phyloP scores from a whole-genome alignment of 2,797 vertebrate species.

The Sebastolobus alascanus region DNA sequence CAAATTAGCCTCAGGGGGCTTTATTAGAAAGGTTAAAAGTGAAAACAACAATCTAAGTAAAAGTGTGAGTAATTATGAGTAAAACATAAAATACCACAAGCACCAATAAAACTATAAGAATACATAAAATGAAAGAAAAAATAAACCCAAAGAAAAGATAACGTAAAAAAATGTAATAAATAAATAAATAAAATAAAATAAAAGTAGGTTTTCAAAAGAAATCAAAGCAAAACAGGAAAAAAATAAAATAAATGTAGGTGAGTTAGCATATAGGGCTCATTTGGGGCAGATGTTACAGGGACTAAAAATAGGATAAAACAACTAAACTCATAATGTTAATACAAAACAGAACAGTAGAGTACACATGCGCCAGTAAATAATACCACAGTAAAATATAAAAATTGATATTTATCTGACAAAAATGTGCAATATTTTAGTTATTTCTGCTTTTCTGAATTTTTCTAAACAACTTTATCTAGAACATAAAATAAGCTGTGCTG shows the following conservation, averaged over 20 bases:
- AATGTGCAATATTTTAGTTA: not conserved
- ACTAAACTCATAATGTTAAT: no score
- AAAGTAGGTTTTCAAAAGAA: not conserved
- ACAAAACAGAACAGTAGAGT: not conserved
- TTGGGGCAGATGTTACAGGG: not conserved
- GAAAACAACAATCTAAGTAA: not conserved
- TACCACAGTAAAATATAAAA: not conserved
- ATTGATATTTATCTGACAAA: not conserved
- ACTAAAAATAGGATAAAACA: not conserved
- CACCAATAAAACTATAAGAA: not conserved
- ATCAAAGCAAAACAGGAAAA: no score
- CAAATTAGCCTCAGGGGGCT: no score
- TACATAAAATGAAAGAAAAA: not conserved
- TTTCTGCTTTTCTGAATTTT: no score
- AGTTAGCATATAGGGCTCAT: not conserved
- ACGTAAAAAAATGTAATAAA: not conserved
- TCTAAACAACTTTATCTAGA: no score
- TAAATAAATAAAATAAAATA: not conserved
- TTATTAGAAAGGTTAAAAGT: not conserved
- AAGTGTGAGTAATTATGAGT: not conserved
- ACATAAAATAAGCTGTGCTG: no score
- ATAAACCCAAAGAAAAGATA: not conserved
- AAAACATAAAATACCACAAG: not conserved
- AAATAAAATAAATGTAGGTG: not conserved
- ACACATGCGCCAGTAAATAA: not conserved